A percentile compares a stretch with the other conserved stretches of the same genome.
Evolutionary conservation across 2,888 invertebrate species (phyloP).

Genomic region (Tigriopus californicus): DNA sequence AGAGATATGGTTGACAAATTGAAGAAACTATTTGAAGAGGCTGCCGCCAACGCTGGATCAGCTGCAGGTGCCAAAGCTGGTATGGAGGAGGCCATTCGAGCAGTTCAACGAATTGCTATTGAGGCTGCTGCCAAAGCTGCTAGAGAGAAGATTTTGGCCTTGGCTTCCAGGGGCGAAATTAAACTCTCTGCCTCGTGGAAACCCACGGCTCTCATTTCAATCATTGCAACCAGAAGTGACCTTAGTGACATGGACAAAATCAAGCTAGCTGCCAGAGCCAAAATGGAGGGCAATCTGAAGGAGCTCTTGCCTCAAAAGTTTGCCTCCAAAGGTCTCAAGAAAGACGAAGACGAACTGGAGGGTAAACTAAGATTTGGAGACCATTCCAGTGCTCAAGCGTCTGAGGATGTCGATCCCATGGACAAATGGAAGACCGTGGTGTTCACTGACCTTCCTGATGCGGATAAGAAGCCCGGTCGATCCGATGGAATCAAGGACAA

Average conservation of each 20-base stretch:
- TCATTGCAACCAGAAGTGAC: slow-evolving; percentile 10
- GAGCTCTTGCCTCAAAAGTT: slow-evolving; percentile 14
- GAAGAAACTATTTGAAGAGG: slow-evolving; percentile 1
- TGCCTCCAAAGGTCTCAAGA: background rate
- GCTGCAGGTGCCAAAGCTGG: slow-evolving; percentile 4
- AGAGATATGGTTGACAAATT: slow-evolving; percentile 10
- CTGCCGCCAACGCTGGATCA: background rate
- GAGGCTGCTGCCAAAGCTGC: slow-evolving; percentile 10
- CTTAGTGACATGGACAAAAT: slow-evolving; percentile 16
- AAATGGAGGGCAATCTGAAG: slow-evolving; percentile 15
- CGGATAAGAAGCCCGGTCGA: slow-evolving; percentile 1
- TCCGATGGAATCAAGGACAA: slow-evolving; percentile 5
- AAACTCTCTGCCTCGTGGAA: slow-evolving; percentile 11
- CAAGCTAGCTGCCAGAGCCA: slow-evolving; percentile 14
- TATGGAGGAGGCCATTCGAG: background rate
- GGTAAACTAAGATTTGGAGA: slow-evolving; percentile 13
- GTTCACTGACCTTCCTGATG: slow-evolving; percentile 13
- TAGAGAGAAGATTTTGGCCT: slow-evolving; percentile 14
- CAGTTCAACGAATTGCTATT: slow-evolving; percentile 12
- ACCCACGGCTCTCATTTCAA: slow-evolving; percentile 14
- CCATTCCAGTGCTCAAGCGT: background rate
- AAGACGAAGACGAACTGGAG: slow-evolving; percentile 3
- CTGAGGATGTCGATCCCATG: slow-evolving; percentile 8
- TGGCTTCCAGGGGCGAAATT: slow-evolving; percentile 12
- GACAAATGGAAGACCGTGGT: slow-evolving; percentile 16